Base-by-base conservation (phyloP, 2,888 invertebrate genomes). In the Carabus problematicus region DNA sequence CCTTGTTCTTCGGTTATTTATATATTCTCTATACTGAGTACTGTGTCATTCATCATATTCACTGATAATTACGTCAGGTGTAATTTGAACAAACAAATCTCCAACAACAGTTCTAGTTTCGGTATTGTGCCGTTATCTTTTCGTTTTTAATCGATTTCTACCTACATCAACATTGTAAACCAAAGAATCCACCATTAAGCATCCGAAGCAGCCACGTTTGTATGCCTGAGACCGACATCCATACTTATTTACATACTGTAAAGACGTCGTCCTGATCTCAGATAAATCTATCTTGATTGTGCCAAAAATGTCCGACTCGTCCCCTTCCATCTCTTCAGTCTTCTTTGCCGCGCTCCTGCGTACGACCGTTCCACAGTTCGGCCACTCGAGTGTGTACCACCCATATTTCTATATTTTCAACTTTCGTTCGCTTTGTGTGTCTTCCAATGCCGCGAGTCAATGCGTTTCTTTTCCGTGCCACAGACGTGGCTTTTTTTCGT, bases 221-320 rank as follows among this genome's bases (percentile, higher is more conserved):
- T 29, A 29, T 3, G 29, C 29, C 29, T 29, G 29, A 29, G 29
- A 29, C 29, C 29, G 29, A 29, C 29, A 29, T 29, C 29, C 12
- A 16, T 59, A 56, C 60, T 58, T 60, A 70, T 70, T 63, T 56
- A 63, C 58, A 56, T 70, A 54, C 14, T 45, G 19, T 19, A 43
- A 52, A 29, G 29, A 29, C 29, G 29, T 29, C 29, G 45, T 40
- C 58, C 45, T 19, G 66, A 66, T 70, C 66, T 56, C 40, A 70
- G 70, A 70, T 70, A 68, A 70, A 70, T 70, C 63, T 68, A 63
- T 66, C 67, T 60, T 47, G 70, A 67, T 70, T 70, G 67, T 63
- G 70, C 67, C 70, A 70, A 68, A 70, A 70, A 67, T 58, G 62
- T 67, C 60, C 49, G 16, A 55, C 60, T 41, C 60, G 40, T 59